Base-by-base conservation (phyloP, 2,888 invertebrate species). In the Phortica magna region DNA sequence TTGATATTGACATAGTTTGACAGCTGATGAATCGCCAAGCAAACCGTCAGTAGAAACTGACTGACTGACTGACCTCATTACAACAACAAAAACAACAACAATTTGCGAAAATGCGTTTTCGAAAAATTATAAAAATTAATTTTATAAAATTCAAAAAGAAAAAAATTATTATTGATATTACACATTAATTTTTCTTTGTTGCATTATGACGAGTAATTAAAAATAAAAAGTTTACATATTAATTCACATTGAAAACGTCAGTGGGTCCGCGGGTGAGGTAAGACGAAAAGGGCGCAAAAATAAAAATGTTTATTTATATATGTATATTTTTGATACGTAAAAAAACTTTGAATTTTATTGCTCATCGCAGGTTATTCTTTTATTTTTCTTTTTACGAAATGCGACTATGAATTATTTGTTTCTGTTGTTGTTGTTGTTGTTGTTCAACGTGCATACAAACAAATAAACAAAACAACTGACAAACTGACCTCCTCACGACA, bases 401-500 rank as follows among this genome's bases (percentile, higher is more conserved):
- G 31, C 31, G 31, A 31, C 31, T 31, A 31, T 31, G 31, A 31
- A 31, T 31, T 31, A 31, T 1, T 48, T 9, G 14, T 48, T 48
- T 2, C 1, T 48, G 48, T 48, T 5, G 48, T 48, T 48, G 48
- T 48, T 48, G 48, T 48, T 48, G 48, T 48, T 48, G 48, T 48
- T 48, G 48, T 48, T 61, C 19, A 17, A 10, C 9, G 61, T 9
- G 17, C 17, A 61, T 17, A 22, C 19, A 61, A 61, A 22, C 61
- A 61, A 61, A 61, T 22, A 9, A 61, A 7, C 61, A 61, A 61
- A 61, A 19, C 22, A 22, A 61, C 61, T 12, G 19, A 61, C 61
- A 61, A 85, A 88, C 85, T 85, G 85, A 88, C 85, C 85, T 88
- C 85, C 87, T 83, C 84, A 71, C 53, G 42, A 71, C 77, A 61